Percentiles rank a stretch among this genome's conserved stretches.
phyloP scores from a whole-genome alignment of 2,797 vertebrate species.

The Enteromius fasciolatus region DNA sequence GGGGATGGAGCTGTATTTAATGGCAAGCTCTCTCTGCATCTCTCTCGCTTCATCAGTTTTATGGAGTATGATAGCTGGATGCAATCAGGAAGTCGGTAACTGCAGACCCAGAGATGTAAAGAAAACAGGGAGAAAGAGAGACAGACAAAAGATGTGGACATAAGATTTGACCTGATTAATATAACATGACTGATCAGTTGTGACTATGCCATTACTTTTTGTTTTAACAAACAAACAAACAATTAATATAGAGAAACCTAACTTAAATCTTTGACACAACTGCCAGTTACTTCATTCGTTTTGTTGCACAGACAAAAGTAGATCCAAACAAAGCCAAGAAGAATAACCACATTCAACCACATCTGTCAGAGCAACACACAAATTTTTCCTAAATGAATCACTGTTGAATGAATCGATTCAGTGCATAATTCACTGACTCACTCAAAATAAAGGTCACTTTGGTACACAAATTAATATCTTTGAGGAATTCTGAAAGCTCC shows the following conservation, averaged over 20 bases:
- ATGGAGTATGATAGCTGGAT: conserved; percentile 41
- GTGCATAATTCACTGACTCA: background rate
- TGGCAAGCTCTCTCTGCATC: conserved; percentile 30
- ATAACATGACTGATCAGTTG: background rate
- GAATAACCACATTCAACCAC: background rate
- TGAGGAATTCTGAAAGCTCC: background rate
- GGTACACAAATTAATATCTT: background rate
- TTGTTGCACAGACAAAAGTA: background rate
- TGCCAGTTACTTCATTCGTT: background rate
- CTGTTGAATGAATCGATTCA: background rate
- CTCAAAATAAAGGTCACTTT: background rate
- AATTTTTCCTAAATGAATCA: background rate
- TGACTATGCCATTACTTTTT: background rate
- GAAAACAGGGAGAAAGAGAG: conserved; percentile 6
- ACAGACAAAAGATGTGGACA: background rate
- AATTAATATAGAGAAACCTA: background rate
- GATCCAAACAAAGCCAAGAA: background rate
- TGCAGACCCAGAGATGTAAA: background rate
- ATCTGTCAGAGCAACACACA: background rate
- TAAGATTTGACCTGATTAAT: conserved; percentile 15
- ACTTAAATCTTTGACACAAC: conserved; percentile 11
- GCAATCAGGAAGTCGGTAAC: conserved; percentile 16
- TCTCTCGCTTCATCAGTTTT: conserved; percentile 41
- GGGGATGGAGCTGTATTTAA: conserved; percentile 43
- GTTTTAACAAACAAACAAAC: conserved; percentile 4